These are phyloP conservation scores for Neogobius melanostomus DNA, from an alignment of 2,113 vertebrate genomes.

Conservation along the genomic window DNA sequence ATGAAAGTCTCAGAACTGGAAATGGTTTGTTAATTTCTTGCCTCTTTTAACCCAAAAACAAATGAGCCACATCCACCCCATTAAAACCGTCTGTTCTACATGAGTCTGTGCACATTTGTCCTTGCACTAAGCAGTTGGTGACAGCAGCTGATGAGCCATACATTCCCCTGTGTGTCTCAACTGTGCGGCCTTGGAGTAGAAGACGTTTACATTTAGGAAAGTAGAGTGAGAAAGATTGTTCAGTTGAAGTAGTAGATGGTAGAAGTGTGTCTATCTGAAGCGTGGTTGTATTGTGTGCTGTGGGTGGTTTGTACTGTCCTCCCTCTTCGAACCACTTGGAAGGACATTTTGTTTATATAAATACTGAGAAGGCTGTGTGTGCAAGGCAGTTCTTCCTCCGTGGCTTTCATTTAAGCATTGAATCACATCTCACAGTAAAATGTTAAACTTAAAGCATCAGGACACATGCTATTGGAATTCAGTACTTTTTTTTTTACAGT, in stretches of 20 bases:
- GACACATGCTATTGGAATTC: no score
- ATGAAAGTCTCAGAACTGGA: background rate
- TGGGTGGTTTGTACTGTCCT: slow-evolving; percentile 34
- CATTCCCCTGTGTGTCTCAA: background rate
- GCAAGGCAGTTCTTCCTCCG: background rate
- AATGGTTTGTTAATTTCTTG: background rate
- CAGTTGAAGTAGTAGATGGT: background rate
- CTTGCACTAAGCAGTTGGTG: slow-evolving; percentile 16
- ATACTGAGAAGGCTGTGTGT: background rate
- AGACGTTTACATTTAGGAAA: background rate
- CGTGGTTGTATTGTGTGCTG: slow-evolving; percentile 23
- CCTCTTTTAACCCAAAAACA: background rate
- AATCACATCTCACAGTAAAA: background rate
- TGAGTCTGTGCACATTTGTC: background rate
- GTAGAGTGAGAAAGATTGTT: background rate
- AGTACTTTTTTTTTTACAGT: no score
- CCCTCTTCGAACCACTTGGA: slow-evolving; percentile 37
- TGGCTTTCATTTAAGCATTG: background rate
- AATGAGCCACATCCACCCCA: background rate
- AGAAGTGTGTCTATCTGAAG: slow-evolving; percentile 3
- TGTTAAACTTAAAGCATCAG: no score
- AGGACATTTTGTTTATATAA: slow-evolving; percentile 44
- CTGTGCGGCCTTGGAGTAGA: background rate
- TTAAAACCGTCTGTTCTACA: background rate
- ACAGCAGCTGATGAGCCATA: slow-evolving; percentile 27